Percentiles rank a stretch among this genome's conserved stretches.
Conservation (phyloP, 2,888 invertebrate species). For the Cremastinae sp. region DNA sequence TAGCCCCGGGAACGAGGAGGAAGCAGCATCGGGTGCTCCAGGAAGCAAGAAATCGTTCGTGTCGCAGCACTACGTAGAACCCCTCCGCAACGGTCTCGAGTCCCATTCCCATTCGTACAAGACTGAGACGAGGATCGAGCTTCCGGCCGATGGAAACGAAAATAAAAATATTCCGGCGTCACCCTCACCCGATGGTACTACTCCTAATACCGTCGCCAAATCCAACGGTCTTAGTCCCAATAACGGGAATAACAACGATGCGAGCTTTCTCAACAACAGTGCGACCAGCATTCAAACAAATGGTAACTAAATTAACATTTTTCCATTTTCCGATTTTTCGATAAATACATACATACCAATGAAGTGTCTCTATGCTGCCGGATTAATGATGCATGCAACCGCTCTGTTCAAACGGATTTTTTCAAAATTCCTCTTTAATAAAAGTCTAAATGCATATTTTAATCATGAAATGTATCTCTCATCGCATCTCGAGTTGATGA, state of each 20-base stretch:
- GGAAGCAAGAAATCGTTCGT: constrained; percentile 72
- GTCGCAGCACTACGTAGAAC: constrained; percentile 75
- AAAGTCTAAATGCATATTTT: too few species aligned
- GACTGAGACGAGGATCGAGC: constrained; percentile 76
- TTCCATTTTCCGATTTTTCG: too few species aligned
- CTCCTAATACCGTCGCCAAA: constrained; percentile 69
- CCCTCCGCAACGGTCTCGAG: constrained; percentile 70
- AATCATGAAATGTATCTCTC: too few species aligned
- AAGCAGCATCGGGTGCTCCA: constrained; percentile 69
- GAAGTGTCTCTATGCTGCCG: too few species aligned
- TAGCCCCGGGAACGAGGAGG: constrained; percentile 64
- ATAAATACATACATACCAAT: too few species aligned
- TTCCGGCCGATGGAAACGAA: constrained; percentile 73
- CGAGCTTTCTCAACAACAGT: constrained; percentile 77
- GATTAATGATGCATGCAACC: too few species aligned
- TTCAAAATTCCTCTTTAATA: too few species aligned
- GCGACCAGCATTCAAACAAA: constrained; percentile 74
- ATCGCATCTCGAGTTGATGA: too few species aligned
- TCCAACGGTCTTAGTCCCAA: constrained; percentile 76
- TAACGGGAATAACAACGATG: constrained; percentile 78
- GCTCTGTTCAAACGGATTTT: too few species aligned
- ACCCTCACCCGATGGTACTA: too few species aligned
- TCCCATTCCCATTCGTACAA: constrained; percentile 70
- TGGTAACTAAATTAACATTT: constrained; percentile 60
- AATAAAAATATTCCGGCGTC: constrained; percentile 60